phyloP scores from a whole-genome alignment of 2,888 invertebrate genomes.

The Xestoiulus laeticollis region DNA sequence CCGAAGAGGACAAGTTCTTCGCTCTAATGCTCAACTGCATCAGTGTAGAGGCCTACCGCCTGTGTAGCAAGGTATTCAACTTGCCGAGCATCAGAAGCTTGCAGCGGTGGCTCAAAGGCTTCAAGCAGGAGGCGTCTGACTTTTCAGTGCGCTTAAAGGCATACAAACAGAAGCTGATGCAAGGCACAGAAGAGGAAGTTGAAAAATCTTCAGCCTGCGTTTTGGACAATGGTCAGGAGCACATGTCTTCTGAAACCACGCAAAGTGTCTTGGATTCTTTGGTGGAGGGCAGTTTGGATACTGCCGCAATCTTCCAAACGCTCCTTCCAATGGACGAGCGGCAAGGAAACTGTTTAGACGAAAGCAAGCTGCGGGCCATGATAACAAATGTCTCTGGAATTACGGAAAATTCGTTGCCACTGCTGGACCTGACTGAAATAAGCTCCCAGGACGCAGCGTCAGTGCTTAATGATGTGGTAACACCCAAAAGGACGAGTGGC shows the following conservation, averaged over 20 bases:
- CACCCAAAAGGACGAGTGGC: too few species aligned
- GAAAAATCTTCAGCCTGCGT: too few species aligned
- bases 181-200: not conserved
- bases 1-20: slow-evolving; percentile 48
- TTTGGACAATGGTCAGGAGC: too few species aligned
- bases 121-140: not conserved
- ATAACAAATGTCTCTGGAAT: not conserved
- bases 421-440: not conserved
- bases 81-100: slow-evolving; percentile 43
- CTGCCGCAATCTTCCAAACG: not conserved
- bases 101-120: slow-evolving; percentile 27
- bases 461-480: too few species aligned
- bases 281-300: not conserved
- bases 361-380: not conserved
- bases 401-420: not conserved
- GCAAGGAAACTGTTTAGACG: not conserved
- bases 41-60: slow-evolving; percentile 45
- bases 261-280: not conserved
- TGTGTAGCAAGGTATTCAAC: slow-evolving; percentile 49
- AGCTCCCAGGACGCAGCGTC: too few species aligned
- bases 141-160: not conserved
- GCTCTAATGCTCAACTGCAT: not conserved
- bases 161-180: slow-evolving; percentile 36
- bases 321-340: not conserved
- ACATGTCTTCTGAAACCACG: not conserved